Evolutionary conservation across 35 echinoderm and acorn worm species (phyloP), one percentile per base, ranked within the genome.

Genomic region (Lytechinus pictus): DNA sequence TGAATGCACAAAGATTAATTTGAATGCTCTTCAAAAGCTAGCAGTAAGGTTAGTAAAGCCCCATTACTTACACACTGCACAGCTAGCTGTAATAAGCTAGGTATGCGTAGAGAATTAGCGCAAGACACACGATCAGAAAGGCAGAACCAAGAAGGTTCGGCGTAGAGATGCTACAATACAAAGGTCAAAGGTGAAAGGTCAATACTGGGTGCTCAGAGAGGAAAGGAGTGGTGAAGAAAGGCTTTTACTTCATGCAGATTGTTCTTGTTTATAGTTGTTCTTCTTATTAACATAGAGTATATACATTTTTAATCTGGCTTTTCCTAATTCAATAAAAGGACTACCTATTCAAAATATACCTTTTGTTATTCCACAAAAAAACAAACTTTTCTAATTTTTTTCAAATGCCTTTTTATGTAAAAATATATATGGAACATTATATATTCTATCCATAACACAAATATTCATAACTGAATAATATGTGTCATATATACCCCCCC

Each of bases 91-190:
- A 44, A 44, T 8, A 90, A 4, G 88, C 88, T 10, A 90, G 88
- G 88, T 52, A 90, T 52, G 52, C 88, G 88, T 90, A 90, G 88
- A 90, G 88, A 54, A 54, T 90, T 90, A 90, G 88, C 52, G 88
- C 52, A 54, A 90, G 28, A 90, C 88, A 90, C 88, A 90, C 88
- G 52, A 90, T 90, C 88, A 90, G 27, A 90, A 90, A 54, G 52
- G 52, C 88, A 4, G 88, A 52, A 90, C 88, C 52, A 6, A 21
- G 88, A 90, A 54, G 28, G 52, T 54, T 90, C 29, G n/a, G 16
- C 16, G 16, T 10, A 52, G 88, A 90, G 52, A 52, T 54, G 88
- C 88, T 90, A 90, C 11, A 90, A 90, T 33, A 90, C 88, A 90
- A 89, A 19, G 61, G 61, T 71, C 87, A 87, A 88, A 88, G 86